Percentiles rank a stretch among this genome's conserved stretches.
Conservation (phyloP, 2,797 vertebrate genomes). For the Nasua narica region DNA sequence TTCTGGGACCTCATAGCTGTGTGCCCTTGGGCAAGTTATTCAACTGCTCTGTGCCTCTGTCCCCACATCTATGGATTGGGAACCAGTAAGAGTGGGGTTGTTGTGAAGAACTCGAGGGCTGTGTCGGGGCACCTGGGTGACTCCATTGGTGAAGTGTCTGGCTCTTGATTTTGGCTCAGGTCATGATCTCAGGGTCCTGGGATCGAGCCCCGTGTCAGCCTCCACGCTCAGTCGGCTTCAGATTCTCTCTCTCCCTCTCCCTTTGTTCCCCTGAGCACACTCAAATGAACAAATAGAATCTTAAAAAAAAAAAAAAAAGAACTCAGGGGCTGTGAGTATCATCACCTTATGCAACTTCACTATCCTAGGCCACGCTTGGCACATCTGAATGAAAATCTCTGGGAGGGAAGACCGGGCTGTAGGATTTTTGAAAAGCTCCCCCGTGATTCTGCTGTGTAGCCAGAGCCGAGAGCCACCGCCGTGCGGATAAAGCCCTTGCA, state of each 20-base stretch:
- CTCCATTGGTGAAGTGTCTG: not conserved
- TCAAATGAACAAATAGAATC: not conserved
- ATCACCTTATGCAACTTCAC: fast-evolving
- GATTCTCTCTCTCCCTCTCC: not conserved
- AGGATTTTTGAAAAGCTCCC: not conserved
- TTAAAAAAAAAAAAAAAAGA: not conserved
- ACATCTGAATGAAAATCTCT: not conserved
- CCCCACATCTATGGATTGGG: not conserved
- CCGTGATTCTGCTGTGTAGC: not conserved
- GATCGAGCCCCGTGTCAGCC: fast-evolving
- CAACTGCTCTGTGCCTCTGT: not conserved
- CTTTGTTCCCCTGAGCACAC: no score
- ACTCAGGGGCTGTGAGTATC: not conserved
- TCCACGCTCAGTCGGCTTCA: not conserved
- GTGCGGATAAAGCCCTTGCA: fast-evolving
- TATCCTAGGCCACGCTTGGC: not conserved
- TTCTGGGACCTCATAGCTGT: not conserved
- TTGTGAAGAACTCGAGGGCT: not conserved
- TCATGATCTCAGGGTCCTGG: not conserved
- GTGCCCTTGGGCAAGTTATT: not conserved
- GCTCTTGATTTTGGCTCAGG: not conserved
- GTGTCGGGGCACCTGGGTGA: not conserved
- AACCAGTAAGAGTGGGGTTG: not conserved
- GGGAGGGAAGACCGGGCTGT: not conserved
- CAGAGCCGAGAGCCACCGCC: not conserved